These are phyloP conservation scores for Caenorhabditis briggsae DNA, from an alignment of 1,140 invertebrate species.

Conservation along the genomic window DNA sequence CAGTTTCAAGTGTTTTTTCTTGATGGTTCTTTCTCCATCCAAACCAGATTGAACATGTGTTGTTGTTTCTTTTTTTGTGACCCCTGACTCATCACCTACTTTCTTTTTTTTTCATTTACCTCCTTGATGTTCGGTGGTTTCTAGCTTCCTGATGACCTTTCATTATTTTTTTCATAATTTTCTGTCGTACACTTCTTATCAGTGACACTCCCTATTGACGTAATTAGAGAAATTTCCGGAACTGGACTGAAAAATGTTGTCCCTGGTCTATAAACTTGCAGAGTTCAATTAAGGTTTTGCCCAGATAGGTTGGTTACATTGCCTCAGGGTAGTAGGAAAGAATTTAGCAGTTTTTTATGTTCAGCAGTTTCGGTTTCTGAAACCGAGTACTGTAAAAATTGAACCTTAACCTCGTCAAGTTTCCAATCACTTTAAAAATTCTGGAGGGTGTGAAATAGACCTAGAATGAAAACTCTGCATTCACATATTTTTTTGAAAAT, in stretches of 20 bases:
- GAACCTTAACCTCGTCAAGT: no score
- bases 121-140: no score
- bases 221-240: not conserved
- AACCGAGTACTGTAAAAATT: no score
- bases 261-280: not conserved
- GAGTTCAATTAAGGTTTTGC: no score
- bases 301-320: not conserved
- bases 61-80: not conserved
- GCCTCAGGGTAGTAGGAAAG: not conserved
- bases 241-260: not conserved
- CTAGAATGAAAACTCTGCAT: no score
- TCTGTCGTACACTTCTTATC: not conserved
- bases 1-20: slow-evolving; percentile 52
- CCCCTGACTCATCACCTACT: slow-evolving; percentile 14
- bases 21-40: no score
- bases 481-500: no score
- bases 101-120: not conserved
- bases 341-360: no score
- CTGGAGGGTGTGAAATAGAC: no score
- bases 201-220: not conserved
- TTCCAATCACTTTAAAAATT: no score
- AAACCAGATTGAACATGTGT: slow-evolving; percentile 31
- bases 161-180: not conserved
- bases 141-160: not conserved
- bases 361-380: no score